Conservation (phyloP, 1,140 invertebrate species). For the Trichomalopsis sarcophagae region DNA sequence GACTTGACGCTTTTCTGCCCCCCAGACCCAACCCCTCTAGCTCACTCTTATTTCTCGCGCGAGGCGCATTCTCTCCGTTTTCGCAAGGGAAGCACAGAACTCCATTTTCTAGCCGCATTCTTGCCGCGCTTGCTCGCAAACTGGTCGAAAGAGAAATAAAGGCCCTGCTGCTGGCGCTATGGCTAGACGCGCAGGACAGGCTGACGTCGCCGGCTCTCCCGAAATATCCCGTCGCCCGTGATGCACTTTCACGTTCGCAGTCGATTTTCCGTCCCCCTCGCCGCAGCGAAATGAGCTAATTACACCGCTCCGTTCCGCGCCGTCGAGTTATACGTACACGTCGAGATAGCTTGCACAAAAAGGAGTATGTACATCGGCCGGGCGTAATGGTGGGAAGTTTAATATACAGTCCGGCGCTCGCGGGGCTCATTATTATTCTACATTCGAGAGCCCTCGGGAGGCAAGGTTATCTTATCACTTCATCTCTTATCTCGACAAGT, state of each 20-base stretch:
- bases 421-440: conserved; percentile 3
- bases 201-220: background rate
- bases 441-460: conserved; percentile 24
- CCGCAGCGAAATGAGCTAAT: conserved; percentile 54
- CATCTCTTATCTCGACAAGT: conserved; percentile 19
- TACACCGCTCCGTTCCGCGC: conserved; percentile 52
- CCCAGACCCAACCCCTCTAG: no score
- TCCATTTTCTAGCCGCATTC: conserved; percentile 57
- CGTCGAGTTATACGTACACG: conserved; percentile 37
- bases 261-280: conserved; percentile 54
- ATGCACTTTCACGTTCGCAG: background rate
- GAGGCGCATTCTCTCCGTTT: background rate
- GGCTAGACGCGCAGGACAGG: background rate
- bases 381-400: background rate
- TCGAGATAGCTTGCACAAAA: background rate
- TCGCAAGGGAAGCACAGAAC: conserved; percentile 37
- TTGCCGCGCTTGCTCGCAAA: conserved; percentile 45
- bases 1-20: conserved; percentile 25
- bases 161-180: background rate
- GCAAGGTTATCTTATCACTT: background rate
- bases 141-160: conserved; percentile 46
- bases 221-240: background rate
- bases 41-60: conserved; percentile 46
- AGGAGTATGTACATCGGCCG: background rate
- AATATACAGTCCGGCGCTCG: background rate